Percentiles rank a stretch among this genome's conserved stretches.
Evolutionary conservation across 2,113 vertebrate genomes (phyloP).

Genomic region (Pterocles gutturalis): DNA sequence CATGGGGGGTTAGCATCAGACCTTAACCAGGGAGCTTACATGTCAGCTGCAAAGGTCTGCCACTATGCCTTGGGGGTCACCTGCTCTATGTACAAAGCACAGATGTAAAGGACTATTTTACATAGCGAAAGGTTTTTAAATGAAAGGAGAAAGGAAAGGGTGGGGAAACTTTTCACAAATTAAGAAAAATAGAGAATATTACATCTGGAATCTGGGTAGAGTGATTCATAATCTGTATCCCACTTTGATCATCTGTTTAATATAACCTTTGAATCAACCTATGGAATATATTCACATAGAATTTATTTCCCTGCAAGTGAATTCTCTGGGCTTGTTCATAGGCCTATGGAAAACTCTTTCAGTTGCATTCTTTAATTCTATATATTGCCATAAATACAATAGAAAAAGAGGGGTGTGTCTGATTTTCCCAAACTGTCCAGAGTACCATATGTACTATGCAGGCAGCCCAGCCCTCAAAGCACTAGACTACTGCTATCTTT

Average conservation of each 20-base stretch:
- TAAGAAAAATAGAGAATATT: background rate
- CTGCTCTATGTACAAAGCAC: accelerated
- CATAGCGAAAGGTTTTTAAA: background rate
- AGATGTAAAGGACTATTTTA: background rate
- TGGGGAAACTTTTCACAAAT: background rate
- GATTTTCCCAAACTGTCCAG: background rate
- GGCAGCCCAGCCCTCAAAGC: background rate
- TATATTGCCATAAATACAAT: background rate
- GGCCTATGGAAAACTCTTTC: background rate
- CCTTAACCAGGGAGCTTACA: background rate
- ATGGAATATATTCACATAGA: background rate
- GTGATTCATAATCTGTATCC: background rate
- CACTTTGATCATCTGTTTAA: background rate
- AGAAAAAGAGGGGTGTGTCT: background rate
- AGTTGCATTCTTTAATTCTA: background rate
- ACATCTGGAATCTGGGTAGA: background rate
- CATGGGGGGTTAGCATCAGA: accelerated
- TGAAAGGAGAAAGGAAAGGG: background rate
- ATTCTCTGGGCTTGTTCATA: background rate
- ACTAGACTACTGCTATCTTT: background rate
- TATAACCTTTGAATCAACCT: background rate
- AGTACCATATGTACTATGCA: background rate
- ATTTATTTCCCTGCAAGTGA: background rate
- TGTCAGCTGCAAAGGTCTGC: background rate
- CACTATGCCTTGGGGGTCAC: accelerated